phyloP scores from a whole-genome alignment of 2,797 vertebrate species.

The Halcyon smyrnensis region DNA sequence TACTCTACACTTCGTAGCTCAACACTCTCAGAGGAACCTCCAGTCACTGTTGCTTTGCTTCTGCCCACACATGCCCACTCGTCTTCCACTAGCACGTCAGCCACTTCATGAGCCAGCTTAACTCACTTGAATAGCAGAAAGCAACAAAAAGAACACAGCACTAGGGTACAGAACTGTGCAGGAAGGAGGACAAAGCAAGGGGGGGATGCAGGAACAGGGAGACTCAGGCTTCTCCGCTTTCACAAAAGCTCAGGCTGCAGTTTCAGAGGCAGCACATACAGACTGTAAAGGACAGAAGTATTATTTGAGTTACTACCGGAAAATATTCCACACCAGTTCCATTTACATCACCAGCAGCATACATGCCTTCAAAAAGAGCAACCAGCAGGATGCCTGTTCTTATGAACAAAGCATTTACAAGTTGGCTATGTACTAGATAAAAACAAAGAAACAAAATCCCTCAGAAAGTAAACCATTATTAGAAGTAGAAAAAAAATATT shows the following conservation, averaged over 20 bases:
- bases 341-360: neutral
- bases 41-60: neutral
- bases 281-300: neutral
- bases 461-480: neutral
- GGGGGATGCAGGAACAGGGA: neutral
- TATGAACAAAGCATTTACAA: neutral
- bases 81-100: neutral
- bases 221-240: neutral
- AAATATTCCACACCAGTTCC: neutral
- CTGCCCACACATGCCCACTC: neutral
- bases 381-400: fast-evolving
- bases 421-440: neutral
- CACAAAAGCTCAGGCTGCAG: neutral
- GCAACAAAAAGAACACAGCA: neutral
- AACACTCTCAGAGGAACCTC: neutral
- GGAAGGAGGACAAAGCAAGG: neutral
- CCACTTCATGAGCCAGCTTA: neutral
- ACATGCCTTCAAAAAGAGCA: neutral
- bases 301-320: neutral
- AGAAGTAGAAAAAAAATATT: neutral
- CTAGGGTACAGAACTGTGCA: neutral
- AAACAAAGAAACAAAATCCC: neutral
- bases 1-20: neutral
- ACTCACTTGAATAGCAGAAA: neutral
- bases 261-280: neutral